A percentile compares a stretch with the other conserved stretches of the same genome.
These are phyloP conservation scores for Phengaris alcon DNA, from an alignment of 2,888 invertebrate genomes.

Conservation along the genomic window DNA sequence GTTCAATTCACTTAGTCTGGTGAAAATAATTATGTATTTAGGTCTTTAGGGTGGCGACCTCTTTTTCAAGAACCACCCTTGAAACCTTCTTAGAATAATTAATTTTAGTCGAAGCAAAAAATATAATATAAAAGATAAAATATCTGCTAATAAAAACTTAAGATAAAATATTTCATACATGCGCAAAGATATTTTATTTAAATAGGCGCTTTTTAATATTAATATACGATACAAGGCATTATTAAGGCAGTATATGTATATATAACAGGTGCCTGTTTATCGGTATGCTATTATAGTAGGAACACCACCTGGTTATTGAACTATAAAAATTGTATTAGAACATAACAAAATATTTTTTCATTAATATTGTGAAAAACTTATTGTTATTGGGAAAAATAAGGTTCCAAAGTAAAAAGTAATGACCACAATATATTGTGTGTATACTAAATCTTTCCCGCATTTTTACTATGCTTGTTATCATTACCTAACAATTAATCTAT, in stretches of 20 bases:
- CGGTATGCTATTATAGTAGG: not conserved
- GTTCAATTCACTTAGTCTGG: not conserved
- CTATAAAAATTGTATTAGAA: not conserved
- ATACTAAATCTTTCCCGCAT: not conserved
- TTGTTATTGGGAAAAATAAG: not conserved
- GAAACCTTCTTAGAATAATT: slow-evolving; percentile 10
- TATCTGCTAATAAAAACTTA: not conserved
- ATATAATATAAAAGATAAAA: too few species aligned
- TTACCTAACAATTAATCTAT: too few species aligned
- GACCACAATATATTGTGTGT: not conserved
- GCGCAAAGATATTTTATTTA: not conserved
- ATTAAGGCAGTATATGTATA: too few species aligned
- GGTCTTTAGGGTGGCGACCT: not conserved
- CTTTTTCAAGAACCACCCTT: not conserved
- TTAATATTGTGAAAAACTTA: not conserved
- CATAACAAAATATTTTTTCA: too few species aligned
- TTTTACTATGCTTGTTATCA: not conserved
- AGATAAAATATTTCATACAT: not conserved
- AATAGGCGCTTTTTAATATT: not conserved
- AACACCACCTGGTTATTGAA: not conserved
- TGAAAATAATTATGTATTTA: not conserved
- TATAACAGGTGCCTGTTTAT: too few species aligned
- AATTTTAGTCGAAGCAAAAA: not conserved
- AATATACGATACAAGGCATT: not conserved
- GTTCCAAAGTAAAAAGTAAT: not conserved